A percentile compares a stretch with the other conserved stretches of the same genome.
Conservation (phyloP, 1,140 invertebrate species). For the Drosophila leontia region DNA sequence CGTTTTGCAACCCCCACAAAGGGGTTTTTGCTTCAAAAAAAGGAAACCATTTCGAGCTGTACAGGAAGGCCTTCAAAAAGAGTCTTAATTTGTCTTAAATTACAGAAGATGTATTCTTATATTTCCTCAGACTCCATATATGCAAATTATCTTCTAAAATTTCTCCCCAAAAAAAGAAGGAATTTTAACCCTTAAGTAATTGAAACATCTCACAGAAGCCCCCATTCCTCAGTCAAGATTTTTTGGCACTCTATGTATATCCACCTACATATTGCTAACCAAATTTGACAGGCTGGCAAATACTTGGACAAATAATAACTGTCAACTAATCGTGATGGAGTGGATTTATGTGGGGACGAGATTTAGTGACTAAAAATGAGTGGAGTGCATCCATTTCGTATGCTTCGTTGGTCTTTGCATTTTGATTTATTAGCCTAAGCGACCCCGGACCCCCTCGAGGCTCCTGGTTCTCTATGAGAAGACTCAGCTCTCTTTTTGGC, state of each 20-base stretch:
- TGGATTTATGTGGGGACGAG: conserved; percentile 37
- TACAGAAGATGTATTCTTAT: not conserved
- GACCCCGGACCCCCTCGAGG: not conserved
- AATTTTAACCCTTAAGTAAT: not conserved
- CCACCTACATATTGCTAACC: conserved; percentile 13
- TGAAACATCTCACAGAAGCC: conserved; percentile 5
- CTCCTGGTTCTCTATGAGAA: not conserved
- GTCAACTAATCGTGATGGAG: conserved; percentile 54
- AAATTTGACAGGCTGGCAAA: conserved; percentile 31
- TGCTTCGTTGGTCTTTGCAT: conserved; percentile 37
- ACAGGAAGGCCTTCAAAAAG: no score
- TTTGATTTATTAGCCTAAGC: conserved; percentile 41
- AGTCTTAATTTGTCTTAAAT: not conserved
- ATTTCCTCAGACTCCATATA: not conserved
- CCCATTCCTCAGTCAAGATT: no score
- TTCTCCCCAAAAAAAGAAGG: not conserved
- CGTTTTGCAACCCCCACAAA: conserved; percentile 34
- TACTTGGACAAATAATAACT: conserved; percentile 53
- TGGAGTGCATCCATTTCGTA: conserved; percentile 42
- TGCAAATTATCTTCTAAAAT: not conserved
- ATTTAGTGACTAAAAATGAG: conserved; percentile 44
- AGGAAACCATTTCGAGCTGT: not conserved
- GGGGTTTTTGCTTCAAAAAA: conserved; percentile 7
- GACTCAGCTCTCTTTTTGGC: conserved; percentile 10
- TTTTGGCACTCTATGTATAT: not conserved